These are phyloP conservation scores for Limanda limanda DNA, from an alignment of 2,113 vertebrate genomes.

Conservation along the genomic window DNA sequence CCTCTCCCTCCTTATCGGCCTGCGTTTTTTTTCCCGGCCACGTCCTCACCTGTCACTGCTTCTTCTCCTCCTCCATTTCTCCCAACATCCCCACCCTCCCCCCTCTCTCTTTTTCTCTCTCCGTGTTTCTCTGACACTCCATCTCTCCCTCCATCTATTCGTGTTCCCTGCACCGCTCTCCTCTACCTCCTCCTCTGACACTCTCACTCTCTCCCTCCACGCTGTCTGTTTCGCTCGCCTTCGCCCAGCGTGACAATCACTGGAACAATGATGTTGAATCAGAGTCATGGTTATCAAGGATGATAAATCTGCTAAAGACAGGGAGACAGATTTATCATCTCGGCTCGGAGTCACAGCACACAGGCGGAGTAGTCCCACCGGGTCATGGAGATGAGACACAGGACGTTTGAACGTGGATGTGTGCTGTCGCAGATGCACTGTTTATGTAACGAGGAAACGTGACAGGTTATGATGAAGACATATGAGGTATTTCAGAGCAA, in stretches of 20 bases:
- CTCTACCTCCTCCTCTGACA: constrained; percentile 17
- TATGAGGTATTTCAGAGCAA: constrained; percentile 11
- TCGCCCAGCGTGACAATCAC: constrained; percentile 47
- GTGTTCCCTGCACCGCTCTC: constrained; percentile 25
- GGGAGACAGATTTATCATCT: constrained; percentile 52
- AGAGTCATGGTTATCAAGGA: constrained; percentile 49
- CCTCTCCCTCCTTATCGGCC: constrained; percentile 42
- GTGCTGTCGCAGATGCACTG: constrained; percentile 6
- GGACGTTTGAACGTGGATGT: constrained; percentile 2
- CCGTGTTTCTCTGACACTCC: constrained; percentile 17
- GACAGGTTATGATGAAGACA: constrained; percentile 13
- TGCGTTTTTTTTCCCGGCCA: constrained; percentile 33
- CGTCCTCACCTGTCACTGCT: constrained; percentile 58
- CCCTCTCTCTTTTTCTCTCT: neutral
- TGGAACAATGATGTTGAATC: constrained; percentile 62
- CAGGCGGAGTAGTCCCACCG: constrained; percentile 20
- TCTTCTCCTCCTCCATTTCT: constrained; percentile 27
- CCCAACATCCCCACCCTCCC: constrained; percentile 10
- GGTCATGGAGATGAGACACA: constrained; percentile 42
- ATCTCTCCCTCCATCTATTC: constrained; percentile 43
- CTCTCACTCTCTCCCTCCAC: constrained; percentile 32
- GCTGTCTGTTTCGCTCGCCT: constrained; percentile 19
- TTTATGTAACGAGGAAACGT: neutral
- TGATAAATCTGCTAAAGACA: constrained; percentile 53
- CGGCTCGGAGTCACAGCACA: constrained; percentile 36